phyloP scores from a whole-genome alignment of 2,888 invertebrate species.

The Gibbula magus region DNA sequence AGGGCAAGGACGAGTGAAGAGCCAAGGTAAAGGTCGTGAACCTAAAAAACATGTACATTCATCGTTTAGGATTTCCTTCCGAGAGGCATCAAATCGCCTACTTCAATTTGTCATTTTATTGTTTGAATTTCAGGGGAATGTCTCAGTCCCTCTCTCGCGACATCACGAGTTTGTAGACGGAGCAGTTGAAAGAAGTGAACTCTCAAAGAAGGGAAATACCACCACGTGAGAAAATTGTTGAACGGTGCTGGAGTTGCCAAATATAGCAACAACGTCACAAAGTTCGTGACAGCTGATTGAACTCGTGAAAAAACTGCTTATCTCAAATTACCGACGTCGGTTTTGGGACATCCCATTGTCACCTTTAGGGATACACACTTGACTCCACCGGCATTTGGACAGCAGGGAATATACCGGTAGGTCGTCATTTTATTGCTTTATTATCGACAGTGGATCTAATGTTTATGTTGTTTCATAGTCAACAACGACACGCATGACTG shows the following conservation, averaged over 20 bases:
- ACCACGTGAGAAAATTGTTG: background rate
- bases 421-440: no score
- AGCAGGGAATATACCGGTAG: no score
- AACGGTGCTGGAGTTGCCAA: background rate
- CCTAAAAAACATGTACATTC: constrained; percentile 7
- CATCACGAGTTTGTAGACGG: no score
- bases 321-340: no score
- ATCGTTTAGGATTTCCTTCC: background rate
- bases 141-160: no score
- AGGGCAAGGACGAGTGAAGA: background rate
- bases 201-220: background rate
- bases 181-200: no score
- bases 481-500: background rate
- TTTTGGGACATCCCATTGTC: no score
- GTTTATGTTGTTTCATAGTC: constrained; percentile 10
- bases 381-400: no score
- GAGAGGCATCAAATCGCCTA: background rate
- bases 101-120: no score
- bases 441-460: background rate
- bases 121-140: no score
- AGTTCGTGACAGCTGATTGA: constrained; percentile 3
- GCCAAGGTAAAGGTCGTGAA: background rate
- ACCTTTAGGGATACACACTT: no score
- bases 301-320: background rate
- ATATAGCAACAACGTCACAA: background rate